Conservation (phyloP, 2,797 vertebrate genomes). For the Sternarchorhynchus goeldii region DNA sequence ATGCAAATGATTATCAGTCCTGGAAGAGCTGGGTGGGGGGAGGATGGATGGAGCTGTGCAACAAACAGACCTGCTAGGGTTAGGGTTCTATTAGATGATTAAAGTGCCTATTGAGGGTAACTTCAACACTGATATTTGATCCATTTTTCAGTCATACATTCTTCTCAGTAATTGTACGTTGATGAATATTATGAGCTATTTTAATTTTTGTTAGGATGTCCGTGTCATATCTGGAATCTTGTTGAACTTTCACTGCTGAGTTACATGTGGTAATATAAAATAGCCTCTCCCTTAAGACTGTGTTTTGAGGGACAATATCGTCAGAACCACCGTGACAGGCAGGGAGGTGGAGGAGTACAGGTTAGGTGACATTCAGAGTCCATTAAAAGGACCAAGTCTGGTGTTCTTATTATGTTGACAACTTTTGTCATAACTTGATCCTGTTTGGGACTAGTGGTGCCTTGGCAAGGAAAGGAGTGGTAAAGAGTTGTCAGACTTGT, state of each 20-base stretch:
- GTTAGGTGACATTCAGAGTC: constrained; percentile 51
- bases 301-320: not conserved
- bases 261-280: not conserved
- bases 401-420: constrained; percentile 36
- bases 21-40: not conserved
- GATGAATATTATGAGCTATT: no score
- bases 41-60: not conserved
- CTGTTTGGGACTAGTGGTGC: constrained; percentile 13
- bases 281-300: not conserved
- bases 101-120: not conserved
- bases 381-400: constrained; percentile 39
- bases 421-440: constrained; percentile 19
- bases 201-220: not conserved
- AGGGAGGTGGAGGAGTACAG: constrained; percentile 36
- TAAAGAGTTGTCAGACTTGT: constrained; percentile 24
- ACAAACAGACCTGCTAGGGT: not conserved
- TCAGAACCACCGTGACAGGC: constrained; percentile 8
- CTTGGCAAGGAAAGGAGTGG: constrained; percentile 44
- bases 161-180: no score
- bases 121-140: no score
- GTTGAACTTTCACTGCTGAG: not conserved
- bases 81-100: not conserved
- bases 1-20: constrained; percentile 43
- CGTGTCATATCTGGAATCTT: constrained; percentile 5
- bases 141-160: no score